Base-by-base conservation (phyloP, 2,888 invertebrate genomes). In the Galerucella pusilla region DNA sequence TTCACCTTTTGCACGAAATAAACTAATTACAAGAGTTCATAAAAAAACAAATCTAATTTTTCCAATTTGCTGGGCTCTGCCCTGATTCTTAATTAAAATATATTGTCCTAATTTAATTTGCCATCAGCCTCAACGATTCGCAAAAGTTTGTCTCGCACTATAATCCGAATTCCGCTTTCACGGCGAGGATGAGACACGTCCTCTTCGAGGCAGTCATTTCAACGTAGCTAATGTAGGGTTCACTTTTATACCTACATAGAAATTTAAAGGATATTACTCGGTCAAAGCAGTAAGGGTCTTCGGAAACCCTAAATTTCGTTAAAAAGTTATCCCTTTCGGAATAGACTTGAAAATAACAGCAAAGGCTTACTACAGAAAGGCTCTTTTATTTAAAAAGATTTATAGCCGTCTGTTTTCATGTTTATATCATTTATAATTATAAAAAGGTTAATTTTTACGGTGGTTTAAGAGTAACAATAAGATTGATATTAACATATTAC, bases 181-280 rank as follows among this genome's bases (percentile, higher is more conserved):
- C 11, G 20, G 16, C 20, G 16, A 10, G 59, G 20, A 59, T 16
- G 20, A 59, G 59, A 16, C 59, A 59, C 59, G 59, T 59, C 16
- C 59, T 20, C 2, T 59, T 59, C 16, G 20, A 59, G 20, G 59
- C 59, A 59, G 59, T 20, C 14, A 59, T 59, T 59, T 20, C 14
- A 20, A 59, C 59, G 59, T 20, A 11, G 59, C 59, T 59, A 59
- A 59, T 59, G 59, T 14, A n/a, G 59, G 59, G 59, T 59, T 59
- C 20, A 59, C 20, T 59, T 59, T 59, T 59, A 49, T 14, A 14
- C 49, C 20, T 14, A 10, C 59, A 16, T 16, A n/a, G 20, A 59
- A 20, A 20, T 59, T 20, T 59, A 59, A 59, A 10, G 59, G 59
- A 59, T 59, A 59, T 20, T 14, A 59, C 9, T 14, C 14, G 59